These are phyloP conservation scores for Lepidocyrtinus sp. DNA, from an alignment of 2,888 invertebrate species.

Conservation along the genomic window DNA sequence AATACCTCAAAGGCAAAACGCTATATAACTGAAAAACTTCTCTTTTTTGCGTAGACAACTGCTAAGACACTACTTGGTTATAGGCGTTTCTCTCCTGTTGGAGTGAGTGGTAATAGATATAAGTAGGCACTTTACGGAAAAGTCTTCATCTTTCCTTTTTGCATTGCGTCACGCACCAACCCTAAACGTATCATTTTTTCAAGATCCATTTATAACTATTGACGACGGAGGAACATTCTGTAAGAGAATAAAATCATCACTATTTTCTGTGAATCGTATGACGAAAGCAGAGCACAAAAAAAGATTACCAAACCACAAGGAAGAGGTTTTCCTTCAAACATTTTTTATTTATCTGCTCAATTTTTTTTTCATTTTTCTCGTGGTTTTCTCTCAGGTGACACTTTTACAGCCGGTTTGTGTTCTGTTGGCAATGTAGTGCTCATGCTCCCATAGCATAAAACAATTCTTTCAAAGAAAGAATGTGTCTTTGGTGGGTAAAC, in stretches of 20 bases:
- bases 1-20: slow-evolving; percentile 38
- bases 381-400: background rate
- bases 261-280: too few species aligned
- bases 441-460: too few species aligned
- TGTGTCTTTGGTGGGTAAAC: background rate
- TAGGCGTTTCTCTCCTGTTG: background rate
- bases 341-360: background rate
- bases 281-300: too few species aligned
- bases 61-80: background rate
- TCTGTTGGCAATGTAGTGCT: too few species aligned
- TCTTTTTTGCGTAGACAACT: background rate
- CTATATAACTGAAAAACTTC: background rate
- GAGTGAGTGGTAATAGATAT: slow-evolving; percentile 7
- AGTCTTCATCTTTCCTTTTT: background rate
- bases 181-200: slow-evolving; percentile 6
- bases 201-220: background rate
- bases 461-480: background rate
- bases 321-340: background rate
- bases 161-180: slow-evolving; percentile 44
- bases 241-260: slow-evolving; percentile 8
- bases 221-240: background rate
- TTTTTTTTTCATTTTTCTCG: background rate
- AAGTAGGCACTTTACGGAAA: slow-evolving; percentile 4
- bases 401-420: slow-evolving; percentile 1
- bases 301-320: background rate